Percentiles rank a stretch among this genome's conserved stretches.
Evolutionary conservation across 2,113 vertebrate genomes (phyloP).

Genomic region (Furnarius figulus): DNA sequence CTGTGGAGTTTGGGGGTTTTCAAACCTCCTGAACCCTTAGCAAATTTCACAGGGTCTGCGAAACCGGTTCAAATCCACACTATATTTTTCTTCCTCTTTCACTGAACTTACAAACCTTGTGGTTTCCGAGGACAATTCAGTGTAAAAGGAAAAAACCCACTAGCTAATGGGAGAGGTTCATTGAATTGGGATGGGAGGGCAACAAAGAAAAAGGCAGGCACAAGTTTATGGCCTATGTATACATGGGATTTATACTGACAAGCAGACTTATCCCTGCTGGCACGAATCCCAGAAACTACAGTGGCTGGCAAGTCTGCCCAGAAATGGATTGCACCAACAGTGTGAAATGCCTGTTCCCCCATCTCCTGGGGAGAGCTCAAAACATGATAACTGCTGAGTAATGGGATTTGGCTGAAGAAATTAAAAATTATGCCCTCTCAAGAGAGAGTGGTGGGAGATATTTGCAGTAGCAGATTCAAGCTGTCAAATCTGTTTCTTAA

Average conservation of each 20-base stretch:
- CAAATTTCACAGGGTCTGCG: neutral
- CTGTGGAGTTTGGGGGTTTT: neutral
- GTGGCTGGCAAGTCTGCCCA: constrained; percentile 52
- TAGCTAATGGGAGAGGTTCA: neutral
- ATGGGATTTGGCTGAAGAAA: constrained; percentile 29
- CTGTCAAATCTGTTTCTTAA: neutral
- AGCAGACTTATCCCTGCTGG: constrained; percentile 45
- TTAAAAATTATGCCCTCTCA: neutral
- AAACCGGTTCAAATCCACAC: neutral
- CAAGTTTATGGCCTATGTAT: constrained; percentile 12
- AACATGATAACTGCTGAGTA: constrained; percentile 61
- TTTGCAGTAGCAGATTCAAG: neutral
- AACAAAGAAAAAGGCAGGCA: neutral
- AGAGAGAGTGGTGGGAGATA: neutral
- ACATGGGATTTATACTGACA: constrained; percentile 48
- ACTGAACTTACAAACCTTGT: constrained; percentile 21
- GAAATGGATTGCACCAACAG: constrained; percentile 34
- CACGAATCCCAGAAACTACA: constrained; percentile 34
- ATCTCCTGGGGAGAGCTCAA: constrained; percentile 18
- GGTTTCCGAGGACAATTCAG: neutral
- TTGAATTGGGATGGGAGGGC: neutral
- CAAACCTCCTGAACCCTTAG: neutral
- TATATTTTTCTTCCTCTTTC: neutral
- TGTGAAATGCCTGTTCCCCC: constrained; percentile 20
- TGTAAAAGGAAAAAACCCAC: neutral